Evolutionary conservation across 2,888 invertebrate species (phyloP).

Genomic region (Xanthia togata): DNA sequence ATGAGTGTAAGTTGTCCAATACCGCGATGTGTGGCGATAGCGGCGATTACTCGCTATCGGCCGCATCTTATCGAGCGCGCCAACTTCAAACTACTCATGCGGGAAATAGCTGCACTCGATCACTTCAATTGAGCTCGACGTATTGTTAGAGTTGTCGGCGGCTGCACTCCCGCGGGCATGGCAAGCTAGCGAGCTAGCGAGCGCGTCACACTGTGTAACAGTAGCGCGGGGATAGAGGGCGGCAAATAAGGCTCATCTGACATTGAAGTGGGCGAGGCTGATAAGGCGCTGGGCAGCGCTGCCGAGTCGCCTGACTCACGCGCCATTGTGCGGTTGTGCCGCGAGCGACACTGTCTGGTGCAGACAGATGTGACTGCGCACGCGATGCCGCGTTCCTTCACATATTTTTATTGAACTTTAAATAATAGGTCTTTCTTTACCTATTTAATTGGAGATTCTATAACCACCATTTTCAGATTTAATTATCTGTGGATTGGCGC

Average conservation of each 20-base stretch:
- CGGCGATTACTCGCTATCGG: slow-evolving; percentile 23
- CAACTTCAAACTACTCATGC: neutral
- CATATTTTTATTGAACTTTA: neutral
- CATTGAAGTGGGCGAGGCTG: slow-evolving; percentile 40
- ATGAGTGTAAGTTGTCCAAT: slow-evolving; percentile 32
- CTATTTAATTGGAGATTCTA: too few relatives aligned
- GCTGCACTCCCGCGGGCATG: neutral
- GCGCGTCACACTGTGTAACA: neutral
- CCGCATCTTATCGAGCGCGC: slow-evolving; percentile 33
- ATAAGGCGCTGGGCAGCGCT: slow-evolving; percentile 25
- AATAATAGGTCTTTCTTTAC: too few relatives aligned
- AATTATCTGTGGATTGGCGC: too few relatives aligned
- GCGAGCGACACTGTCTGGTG: neutral
- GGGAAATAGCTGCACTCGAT: neutral
- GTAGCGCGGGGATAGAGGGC: slow-evolving; percentile 5
- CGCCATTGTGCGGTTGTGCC: slow-evolving; percentile 14
- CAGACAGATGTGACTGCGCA: neutral
- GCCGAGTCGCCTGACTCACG: slow-evolving; percentile 40
- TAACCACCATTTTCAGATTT: too few relatives aligned
- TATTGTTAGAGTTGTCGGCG: neutral
- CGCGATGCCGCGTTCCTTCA: neutral
- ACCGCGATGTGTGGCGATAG: slow-evolving; percentile 39
- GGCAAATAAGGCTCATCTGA: slow-evolving; percentile 2
- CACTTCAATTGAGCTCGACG: slow-evolving; percentile 6
- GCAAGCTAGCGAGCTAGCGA: neutral